Conservation (phyloP, 2,888 invertebrate genomes). For the Epinotia nisella region DNA sequence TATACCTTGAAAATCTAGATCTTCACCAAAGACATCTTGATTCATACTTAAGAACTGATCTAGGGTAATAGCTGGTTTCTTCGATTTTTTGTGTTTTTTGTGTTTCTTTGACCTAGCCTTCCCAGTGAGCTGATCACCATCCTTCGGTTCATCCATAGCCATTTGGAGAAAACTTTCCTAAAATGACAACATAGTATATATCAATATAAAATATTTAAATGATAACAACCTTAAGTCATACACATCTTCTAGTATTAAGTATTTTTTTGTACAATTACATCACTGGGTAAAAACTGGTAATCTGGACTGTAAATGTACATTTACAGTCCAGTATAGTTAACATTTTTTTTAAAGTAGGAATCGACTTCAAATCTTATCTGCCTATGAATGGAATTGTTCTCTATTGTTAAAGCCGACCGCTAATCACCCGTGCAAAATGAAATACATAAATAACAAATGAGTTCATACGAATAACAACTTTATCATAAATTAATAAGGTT, state of each 20-base stretch:
- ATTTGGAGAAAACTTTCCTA: conserved; percentile 75
- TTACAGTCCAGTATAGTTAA: too few relatives aligned
- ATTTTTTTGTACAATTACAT: too few relatives aligned
- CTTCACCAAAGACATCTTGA: conserved; percentile 80
- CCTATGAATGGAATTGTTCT: too few relatives aligned
- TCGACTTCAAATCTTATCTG: too few relatives aligned
- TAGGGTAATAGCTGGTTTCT: conserved; percentile 76
- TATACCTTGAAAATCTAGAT: conserved; percentile 74
- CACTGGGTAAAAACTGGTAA: background rate
- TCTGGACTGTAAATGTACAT: background rate
- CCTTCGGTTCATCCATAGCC: conserved; percentile 65
- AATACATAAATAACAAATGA: too few relatives aligned
- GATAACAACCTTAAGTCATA: too few relatives aligned
- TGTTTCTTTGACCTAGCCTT: conserved; percentile 71
- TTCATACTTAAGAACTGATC: conserved; percentile 82
- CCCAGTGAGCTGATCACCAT: conserved; percentile 52
- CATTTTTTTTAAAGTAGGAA: too few relatives aligned
- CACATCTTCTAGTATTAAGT: too few relatives aligned
- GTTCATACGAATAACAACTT: too few relatives aligned
- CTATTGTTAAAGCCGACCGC: too few relatives aligned
- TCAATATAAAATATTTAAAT: background rate
- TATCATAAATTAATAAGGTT: too few relatives aligned
- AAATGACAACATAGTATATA: conserved; percentile 47
- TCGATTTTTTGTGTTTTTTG: conserved; percentile 79
- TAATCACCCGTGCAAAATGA: too few relatives aligned